A percentile compares a stretch with the other conserved stretches of the same genome.
Evolutionary conservation across 2,888 invertebrate species (phyloP).

Genomic region (Ophion obscuratus): DNA sequence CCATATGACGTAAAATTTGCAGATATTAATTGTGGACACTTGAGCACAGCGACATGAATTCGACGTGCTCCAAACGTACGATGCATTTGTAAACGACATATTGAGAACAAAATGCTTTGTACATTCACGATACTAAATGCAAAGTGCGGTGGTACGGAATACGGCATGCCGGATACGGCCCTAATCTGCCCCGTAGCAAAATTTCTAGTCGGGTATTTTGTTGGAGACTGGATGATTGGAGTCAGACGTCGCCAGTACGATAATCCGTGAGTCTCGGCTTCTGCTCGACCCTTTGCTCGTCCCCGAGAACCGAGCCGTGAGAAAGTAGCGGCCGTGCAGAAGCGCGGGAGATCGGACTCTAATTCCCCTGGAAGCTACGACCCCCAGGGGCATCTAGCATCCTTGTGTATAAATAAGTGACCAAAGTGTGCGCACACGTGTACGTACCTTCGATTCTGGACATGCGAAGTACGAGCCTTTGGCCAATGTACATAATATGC

Average conservation of each 20-base stretch:
- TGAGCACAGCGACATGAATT: too few species aligned
- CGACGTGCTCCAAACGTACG: too few species aligned
- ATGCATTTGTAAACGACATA: too few species aligned
- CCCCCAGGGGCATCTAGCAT: constrained; percentile 51
- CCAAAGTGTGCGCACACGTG: not conserved
- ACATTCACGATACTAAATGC: too few species aligned
- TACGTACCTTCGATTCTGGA: not conserved
- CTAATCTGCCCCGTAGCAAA: too few species aligned
- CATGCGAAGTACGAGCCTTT: constrained; percentile 10
- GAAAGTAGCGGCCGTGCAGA: constrained; percentile 53
- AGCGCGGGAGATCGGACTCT: constrained; percentile 61
- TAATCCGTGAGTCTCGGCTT: not conserved
- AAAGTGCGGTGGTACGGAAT: too few species aligned
- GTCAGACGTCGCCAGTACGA: too few species aligned
- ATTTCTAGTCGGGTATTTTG: too few species aligned
- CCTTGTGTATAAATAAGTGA: constrained; percentile 19
- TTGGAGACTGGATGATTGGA: not conserved
- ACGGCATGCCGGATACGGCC: too few species aligned
- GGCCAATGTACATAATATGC: constrained; percentile 17
- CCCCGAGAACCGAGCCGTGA: constrained; percentile 37
- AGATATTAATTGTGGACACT: too few species aligned
- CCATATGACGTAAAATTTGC: too few species aligned
- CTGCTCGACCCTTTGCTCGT: not conserved
- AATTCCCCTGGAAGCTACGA: constrained; percentile 64
- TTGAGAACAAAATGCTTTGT: too few species aligned